These are phyloP conservation scores for Drosophila sp. DNA, from an alignment of 1,140 invertebrate species.

Conservation along the genomic window DNA sequence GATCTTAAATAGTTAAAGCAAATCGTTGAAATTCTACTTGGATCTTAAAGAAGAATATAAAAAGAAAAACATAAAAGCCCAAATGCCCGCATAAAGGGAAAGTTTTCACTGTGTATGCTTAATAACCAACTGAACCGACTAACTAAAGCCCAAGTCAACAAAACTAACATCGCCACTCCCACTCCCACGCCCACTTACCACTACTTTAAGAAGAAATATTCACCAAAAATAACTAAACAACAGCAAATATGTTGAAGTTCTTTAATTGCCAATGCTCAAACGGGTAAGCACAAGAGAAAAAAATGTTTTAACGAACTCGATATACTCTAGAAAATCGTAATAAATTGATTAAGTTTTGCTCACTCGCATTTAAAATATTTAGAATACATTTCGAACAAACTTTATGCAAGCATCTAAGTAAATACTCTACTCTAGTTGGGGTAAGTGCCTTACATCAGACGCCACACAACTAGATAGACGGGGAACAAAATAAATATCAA, in stretches of 20 bases:
- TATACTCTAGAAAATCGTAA: neutral
- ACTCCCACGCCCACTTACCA: too few relatives aligned
- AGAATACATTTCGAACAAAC: too few relatives aligned
- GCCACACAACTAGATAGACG: neutral
- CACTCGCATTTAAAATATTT: too few relatives aligned
- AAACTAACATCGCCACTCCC: neutral
- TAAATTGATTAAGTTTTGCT: too few relatives aligned
- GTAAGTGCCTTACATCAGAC: too few relatives aligned
- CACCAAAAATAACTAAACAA: neutral
- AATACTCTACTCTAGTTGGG: too few relatives aligned
- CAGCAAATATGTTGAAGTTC: neutral
- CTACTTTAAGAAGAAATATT: neutral
- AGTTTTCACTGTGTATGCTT: constrained; percentile 1
- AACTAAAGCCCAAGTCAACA: constrained; percentile 20
- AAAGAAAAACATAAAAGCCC: constrained; percentile 3
- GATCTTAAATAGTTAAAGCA: neutral
- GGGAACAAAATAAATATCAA: neutral
- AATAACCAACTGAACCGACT: constrained; percentile 1
- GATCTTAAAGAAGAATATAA: neutral
- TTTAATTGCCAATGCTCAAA: constrained; percentile 2
- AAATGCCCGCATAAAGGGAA: constrained; percentile 2
- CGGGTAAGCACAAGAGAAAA: neutral
- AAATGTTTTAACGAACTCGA: neutral
- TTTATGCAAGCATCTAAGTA: too few relatives aligned
- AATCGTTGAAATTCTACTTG: neutral